Percentiles rank a stretch among this genome's conserved stretches.
Evolutionary conservation across 2,113 vertebrate species (phyloP).

Genomic region (Dermatemys mawii): DNA sequence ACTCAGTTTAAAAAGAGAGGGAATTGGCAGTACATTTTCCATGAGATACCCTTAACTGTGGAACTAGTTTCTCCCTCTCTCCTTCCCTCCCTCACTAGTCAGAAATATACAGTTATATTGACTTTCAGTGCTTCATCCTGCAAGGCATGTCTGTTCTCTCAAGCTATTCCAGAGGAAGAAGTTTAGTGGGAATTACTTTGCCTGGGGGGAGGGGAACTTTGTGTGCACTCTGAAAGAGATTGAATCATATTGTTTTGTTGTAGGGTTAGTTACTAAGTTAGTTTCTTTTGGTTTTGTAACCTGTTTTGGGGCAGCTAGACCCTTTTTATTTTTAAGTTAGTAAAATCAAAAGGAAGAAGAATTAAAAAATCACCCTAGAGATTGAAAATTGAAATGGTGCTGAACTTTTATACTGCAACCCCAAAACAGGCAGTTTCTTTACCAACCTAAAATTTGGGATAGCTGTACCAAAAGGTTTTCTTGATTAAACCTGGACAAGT

Average conservation of each 20-base stretch:
- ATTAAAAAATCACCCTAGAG: neutral
- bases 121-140: neutral
- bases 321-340: neutral
- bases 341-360: constrained; percentile 15
- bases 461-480: neutral
- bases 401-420: neutral
- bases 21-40: neutral
- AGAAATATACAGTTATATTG: neutral
- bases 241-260: neutral
- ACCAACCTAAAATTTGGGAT: neutral
- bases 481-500: neutral
- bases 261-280: neutral
- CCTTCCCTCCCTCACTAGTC: too few species aligned
- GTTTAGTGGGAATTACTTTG: neutral
- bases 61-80: neutral
- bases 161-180: neutral
- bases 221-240: neutral
- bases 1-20: neutral
- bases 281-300: neutral
- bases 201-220: neutral
- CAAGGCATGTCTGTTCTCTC: neutral
- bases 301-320: neutral
- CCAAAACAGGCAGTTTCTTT: neutral
- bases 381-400: neutral
- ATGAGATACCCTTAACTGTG: neutral